phyloP scores from a whole-genome alignment of 2,888 invertebrate species.

The Cremastinae sp. region DNA sequence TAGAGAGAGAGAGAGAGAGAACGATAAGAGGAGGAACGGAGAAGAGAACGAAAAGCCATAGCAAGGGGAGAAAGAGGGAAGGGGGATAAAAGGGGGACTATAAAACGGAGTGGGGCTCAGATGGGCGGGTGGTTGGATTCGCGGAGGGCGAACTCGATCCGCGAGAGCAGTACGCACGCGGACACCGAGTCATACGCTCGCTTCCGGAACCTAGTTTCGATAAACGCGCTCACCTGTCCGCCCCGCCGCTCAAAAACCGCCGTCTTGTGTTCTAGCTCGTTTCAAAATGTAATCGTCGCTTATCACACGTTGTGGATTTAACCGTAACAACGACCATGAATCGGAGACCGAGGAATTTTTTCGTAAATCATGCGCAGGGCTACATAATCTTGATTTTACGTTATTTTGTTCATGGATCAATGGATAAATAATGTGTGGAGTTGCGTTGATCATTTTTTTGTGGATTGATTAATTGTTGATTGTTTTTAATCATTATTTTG shows the following conservation, averaged over 20 bases:
- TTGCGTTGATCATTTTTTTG: no score
- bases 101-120: constrained; percentile 49
- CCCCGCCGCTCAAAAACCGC: constrained; percentile 52
- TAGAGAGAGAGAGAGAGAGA: constrained; percentile 45
- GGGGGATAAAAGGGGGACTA: constrained; percentile 40
- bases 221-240: constrained; percentile 57
- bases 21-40: constrained; percentile 26
- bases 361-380: no score
- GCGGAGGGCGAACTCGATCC: constrained; percentile 68
- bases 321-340: background rate
- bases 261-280: constrained; percentile 30
- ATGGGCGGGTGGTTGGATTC: constrained; percentile 56
- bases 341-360: no score
- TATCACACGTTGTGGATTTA: constrained; percentile 22
- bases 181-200: constrained; percentile 68
- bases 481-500: no score
- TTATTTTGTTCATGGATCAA: no score
- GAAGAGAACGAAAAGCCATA: constrained; percentile 24
- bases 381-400: no score
- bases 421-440: no score
- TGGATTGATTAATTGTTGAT: no score
- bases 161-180: constrained; percentile 74
- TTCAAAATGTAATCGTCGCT: constrained; percentile 20
- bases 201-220: constrained; percentile 61
- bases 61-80: constrained; percentile 14